Conservation (phyloP, 2,888 invertebrate species). For the Timema podura region DNA sequence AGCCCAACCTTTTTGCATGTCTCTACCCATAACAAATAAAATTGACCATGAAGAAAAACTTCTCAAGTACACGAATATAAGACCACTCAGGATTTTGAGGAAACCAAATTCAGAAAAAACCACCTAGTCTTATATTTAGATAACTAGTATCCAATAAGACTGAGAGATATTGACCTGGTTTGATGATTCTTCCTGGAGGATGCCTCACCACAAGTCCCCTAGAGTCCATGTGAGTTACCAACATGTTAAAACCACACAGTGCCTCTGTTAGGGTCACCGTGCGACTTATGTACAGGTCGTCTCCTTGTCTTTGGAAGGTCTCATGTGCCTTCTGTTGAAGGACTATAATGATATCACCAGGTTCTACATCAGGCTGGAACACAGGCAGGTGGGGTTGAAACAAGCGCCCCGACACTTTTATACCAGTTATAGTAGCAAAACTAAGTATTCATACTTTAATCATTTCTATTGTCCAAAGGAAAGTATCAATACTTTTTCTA, state of each 20-base stretch:
- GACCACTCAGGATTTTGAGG: too few species aligned
- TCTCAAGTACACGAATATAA: too few species aligned
- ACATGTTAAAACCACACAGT: slow-evolving; percentile 81
- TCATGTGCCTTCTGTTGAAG: slow-evolving; percentile 78
- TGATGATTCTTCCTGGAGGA: slow-evolving; percentile 77
- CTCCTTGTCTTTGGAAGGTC: slow-evolving; percentile 69
- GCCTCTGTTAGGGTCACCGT: slow-evolving; percentile 81
- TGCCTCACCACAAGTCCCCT: slow-evolving; percentile 74
- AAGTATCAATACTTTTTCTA: too few species aligned
- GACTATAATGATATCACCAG: slow-evolving; percentile 87
- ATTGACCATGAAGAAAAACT: too few species aligned
- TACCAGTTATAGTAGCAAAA: too few species aligned
- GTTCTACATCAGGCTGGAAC: slow-evolving; percentile 69
- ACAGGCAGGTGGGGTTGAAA: slow-evolving; percentile 20
- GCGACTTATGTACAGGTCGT: slow-evolving; percentile 69
- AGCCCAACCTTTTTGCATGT: too few species aligned
- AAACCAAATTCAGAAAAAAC: too few species aligned
- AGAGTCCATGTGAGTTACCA: slow-evolving; percentile 86
- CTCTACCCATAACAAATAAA: too few species aligned
- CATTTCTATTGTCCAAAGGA: too few species aligned
- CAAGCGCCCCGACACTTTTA: neutral
- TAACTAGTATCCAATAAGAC: too few species aligned
- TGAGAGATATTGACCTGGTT: slow-evolving; percentile 56
- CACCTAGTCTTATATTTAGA: too few species aligned
- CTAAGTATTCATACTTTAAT: too few species aligned